Percentiles rank a stretch among this genome's conserved stretches.
phyloP scores from a whole-genome alignment of 2,797 vertebrate genomes.

The Mastacembelus armatus region DNA sequence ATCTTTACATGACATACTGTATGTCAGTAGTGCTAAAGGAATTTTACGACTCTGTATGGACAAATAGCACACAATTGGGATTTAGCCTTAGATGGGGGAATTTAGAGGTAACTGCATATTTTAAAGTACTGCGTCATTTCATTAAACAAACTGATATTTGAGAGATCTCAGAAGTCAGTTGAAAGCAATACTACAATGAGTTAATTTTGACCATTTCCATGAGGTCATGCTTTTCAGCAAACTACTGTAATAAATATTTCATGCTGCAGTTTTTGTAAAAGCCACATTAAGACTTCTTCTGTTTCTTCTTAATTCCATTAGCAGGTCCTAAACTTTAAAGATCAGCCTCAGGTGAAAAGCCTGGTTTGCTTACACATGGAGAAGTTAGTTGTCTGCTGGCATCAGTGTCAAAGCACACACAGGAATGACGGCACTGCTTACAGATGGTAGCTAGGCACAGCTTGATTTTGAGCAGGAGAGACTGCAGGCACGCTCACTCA shows the following conservation, averaged over 20 bases:
- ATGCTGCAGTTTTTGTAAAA: slow-evolving; percentile 60
- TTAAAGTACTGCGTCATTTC: slow-evolving; percentile 19
- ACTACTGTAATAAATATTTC: slow-evolving; percentile 60
- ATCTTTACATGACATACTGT: not conserved
- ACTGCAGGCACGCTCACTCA: slow-evolving; percentile 65
- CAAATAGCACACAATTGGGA: not conserved
- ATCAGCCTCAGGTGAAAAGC: slow-evolving; percentile 67
- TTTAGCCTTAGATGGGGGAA: not conserved
- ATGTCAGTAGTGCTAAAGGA: not conserved
- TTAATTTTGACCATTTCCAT: slow-evolving; percentile 2
- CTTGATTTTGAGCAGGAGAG: slow-evolving; percentile 75
- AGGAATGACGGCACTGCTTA: slow-evolving; percentile 66
- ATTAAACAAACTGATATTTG: slow-evolving; percentile 10
- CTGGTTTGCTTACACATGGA: slow-evolving; percentile 74
- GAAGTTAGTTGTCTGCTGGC: slow-evolving; percentile 72
- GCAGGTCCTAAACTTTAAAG: slow-evolving; percentile 72
- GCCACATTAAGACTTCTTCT: slow-evolving; percentile 48
- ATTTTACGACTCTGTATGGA: slow-evolving; percentile 1
- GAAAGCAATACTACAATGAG: slow-evolving; percentile 2
- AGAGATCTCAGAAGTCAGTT: slow-evolving; percentile 23
- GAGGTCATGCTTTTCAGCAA: slow-evolving; percentile 53
- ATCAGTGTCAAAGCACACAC: slow-evolving; percentile 72
- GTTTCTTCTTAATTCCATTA: slow-evolving; percentile 63
- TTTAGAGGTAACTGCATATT: slow-evolving; percentile 12
- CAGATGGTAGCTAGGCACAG: slow-evolving; percentile 64